Percentiles rank a stretch among this genome's conserved stretches.
phyloP scores from a whole-genome alignment of 2,113 vertebrate species.

The Sinosuthora webbiana region DNA sequence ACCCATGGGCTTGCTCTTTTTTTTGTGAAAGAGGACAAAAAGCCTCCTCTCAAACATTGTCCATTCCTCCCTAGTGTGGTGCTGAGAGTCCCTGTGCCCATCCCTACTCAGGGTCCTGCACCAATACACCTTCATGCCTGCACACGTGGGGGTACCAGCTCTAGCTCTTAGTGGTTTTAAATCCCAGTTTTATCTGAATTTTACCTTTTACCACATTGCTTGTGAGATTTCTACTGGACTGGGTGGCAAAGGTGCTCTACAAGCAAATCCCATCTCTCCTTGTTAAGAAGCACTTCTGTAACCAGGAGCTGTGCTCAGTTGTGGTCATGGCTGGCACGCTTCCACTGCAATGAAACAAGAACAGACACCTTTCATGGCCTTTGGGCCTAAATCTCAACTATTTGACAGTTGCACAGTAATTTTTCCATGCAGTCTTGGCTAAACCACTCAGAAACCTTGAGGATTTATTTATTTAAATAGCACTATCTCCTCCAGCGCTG shows the following conservation, averaged over 20 bases:
- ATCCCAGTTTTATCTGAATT: background rate
- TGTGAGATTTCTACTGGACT: background rate
- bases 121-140: too few relatives aligned
- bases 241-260: background rate
- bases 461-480: background rate
- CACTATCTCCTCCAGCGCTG: background rate
- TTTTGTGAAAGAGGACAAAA: background rate
- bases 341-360: background rate
- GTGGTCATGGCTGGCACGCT: accelerated
- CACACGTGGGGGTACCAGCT: accelerated
- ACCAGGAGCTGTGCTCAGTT: background rate
- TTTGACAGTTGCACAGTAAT: background rate
- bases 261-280: background rate
- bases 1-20: background rate
- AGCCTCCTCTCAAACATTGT: background rate
- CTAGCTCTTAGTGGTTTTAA: background rate
- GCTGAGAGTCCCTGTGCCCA: background rate
- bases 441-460: background rate
- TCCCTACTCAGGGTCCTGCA: background rate
- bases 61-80: background rate
- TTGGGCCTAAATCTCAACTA: background rate
- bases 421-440: background rate
- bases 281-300: background rate
- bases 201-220: background rate
- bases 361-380: background rate